Base-by-base conservation (phyloP, 2,797 vertebrate species). In the Ctenopoma kingsleyae region DNA sequence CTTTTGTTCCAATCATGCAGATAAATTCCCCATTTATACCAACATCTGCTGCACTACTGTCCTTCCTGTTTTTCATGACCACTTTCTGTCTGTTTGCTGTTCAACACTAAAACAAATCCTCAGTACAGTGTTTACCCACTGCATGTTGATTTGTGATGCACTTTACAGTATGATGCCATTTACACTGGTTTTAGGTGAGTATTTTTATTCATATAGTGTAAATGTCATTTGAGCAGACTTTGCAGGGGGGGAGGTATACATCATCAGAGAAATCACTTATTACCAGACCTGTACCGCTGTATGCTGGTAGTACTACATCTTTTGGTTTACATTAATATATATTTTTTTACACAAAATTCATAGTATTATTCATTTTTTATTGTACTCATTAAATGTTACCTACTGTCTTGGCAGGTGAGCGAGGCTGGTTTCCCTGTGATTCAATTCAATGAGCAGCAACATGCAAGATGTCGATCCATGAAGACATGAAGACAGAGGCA, bases 371-470 rank as follows among this genome's bases (percentile, higher is more conserved):
- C 25, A 49, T 50, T 51, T 61, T 38, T 79, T 16, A 76, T 41
- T 38, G n/a, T 50, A 82, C 61, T 78, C 72, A 86, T 81, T 79
- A 91, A 92, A 91, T 90, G 91, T 86, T 92, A 94, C 94, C 92
- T 94, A 95, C 93, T 94, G 91, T 94, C 90, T 91, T 92, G 91
- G 92, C 93, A 95, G 88, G 89, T 91, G 87, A 87, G 91, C 1
- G 89, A 90, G 20, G 92, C 91, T 20, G 90, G 91, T 76, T 94
- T 93, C 60, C 91, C 92, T 94, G 91, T 67, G 66, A 77, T n/a
- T n/a, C n/a, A 85, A 86, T 84, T 82, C 89, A 89, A 82, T 40
- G 69, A 85, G 74, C 22, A 38, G 71, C 65, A 66, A 85, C 74
- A 72, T 76, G 74, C 80, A 71, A 67, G 78, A 82, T 46, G 80